Evolutionary conservation across 2,113 vertebrate species (phyloP), one percentile per base, ranked within the genome.

Genomic region (Amia ocellicauda): DNA sequence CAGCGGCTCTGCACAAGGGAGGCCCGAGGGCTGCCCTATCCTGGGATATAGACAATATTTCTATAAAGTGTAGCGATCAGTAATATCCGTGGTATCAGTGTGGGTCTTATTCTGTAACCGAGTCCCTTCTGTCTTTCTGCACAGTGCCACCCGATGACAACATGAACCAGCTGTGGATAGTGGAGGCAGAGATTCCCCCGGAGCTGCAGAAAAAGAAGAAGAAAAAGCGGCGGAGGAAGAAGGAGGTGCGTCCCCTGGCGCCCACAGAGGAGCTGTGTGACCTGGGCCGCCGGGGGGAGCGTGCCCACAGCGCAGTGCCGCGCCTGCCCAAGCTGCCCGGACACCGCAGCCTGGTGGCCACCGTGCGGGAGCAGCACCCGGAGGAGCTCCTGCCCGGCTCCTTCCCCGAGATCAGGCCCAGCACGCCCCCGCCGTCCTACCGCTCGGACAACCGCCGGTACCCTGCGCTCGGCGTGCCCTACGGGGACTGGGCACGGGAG

Each of bases 161-260:
- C 60, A 85, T 93, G 60, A 88, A 91, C 72, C 89, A 81, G 58
- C 77, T 93, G 49, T 99, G 95, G 94, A 77, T 93, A 84, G 93
- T 94, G 53, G 93, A 97, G 66, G 93, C 91, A 0, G 93, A 95
- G 29, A 89, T 93, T 65, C 92, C 93, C 2, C 91, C 94, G 0
- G 91, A 95, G 77, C 86, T 94, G 78, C 90, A 93, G 71, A 92
- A 96, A 74, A 89, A 90, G 67, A 95, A 88, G 77, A 96, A 92
- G 82, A 96, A 92, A 76, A 82, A 91, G 73, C 94, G 88, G 79
- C 93, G 89, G 86, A 91, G 86, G 67, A 95, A 87, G 81, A 94
- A 93, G 80, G 93, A 93, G 28, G 41, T 80, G 74, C 83, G 47
- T 29, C 82, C 82, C 0, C 65, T 82, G 58, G 0, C 68, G 5